These are phyloP conservation scores for Athalia rosae DNA, from an alignment of 2,888 invertebrate species.

Conservation along the genomic window DNA sequence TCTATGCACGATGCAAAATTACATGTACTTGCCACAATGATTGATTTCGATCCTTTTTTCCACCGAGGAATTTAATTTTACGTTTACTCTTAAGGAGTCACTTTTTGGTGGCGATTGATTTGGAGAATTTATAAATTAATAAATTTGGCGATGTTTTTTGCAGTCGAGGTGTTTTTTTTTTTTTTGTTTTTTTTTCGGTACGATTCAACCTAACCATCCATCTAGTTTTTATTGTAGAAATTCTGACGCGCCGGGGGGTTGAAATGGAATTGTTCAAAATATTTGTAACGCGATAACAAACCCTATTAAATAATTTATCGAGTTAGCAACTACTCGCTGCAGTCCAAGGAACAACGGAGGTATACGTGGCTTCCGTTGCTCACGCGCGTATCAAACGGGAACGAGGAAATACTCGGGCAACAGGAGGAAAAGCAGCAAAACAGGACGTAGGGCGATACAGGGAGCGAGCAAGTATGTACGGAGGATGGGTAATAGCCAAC, in stretches of 20 bases:
- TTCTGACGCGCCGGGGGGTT: slow-evolving; percentile 14
- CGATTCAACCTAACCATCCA: too few species aligned
- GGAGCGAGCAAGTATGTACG: slow-evolving; percentile 21
- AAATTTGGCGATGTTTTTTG: too few species aligned
- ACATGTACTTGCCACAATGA: too few species aligned
- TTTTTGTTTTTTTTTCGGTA: too few species aligned
- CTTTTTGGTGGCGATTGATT: too few species aligned
- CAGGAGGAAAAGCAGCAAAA: not conserved
- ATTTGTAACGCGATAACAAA: slow-evolving; percentile 44
- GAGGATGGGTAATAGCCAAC: slow-evolving; percentile 41
- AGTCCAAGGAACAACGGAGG: slow-evolving; percentile 1
- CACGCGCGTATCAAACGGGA: not conserved
- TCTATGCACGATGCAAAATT: too few species aligned
- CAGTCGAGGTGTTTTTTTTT: too few species aligned
- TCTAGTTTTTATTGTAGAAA: slow-evolving; percentile 11
- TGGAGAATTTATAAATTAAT: too few species aligned
- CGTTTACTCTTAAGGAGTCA: too few species aligned
- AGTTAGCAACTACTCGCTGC: slow-evolving; percentile 34
- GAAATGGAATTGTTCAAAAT: slow-evolving; percentile 40
- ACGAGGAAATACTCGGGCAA: slow-evolving; percentile 25
- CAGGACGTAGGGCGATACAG: slow-evolving; percentile 6
- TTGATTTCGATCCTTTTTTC: too few species aligned
- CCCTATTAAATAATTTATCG: slow-evolving; percentile 39
- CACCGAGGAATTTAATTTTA: too few species aligned
- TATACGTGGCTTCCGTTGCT: not conserved